A percentile compares a stretch with the other conserved stretches of the same genome.
Conservation (phyloP, 2,113 vertebrate genomes). For the Urocolius indicus region DNA sequence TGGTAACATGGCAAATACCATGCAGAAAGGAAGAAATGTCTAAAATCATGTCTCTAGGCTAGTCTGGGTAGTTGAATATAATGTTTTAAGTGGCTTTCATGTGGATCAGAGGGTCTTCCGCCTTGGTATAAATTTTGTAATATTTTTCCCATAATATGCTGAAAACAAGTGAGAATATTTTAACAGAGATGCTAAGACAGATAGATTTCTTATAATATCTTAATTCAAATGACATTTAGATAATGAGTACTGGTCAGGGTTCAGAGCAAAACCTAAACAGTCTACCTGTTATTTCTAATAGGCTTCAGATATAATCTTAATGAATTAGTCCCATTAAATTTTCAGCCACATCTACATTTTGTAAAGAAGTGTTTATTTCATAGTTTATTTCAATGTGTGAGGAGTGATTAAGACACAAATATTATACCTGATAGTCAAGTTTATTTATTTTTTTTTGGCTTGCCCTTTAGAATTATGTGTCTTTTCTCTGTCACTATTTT, state of each 20-base stretch:
- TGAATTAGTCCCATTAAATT: not conserved
- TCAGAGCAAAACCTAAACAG: not conserved
- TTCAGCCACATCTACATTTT: not conserved
- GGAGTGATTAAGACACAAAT: not conserved
- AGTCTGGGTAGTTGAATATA: not conserved
- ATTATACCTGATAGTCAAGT: not conserved
- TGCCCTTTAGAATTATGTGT: not conserved
- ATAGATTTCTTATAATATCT: not conserved
- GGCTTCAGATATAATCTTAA: not conserved
- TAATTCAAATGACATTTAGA: not conserved
- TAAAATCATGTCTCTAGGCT: not conserved
- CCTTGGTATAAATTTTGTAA: not conserved
- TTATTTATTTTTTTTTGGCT: not conserved
- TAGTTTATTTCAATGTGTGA: not conserved
- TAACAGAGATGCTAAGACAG: not conserved
- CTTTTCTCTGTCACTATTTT: not conserved
- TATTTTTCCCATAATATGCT: not conserved
- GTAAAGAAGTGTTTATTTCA: not conserved
- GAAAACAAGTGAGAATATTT: not conserved
- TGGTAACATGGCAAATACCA: not conserved
- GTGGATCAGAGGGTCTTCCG: not conserved
- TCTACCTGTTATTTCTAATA: not conserved
- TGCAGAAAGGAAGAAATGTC: not conserved
- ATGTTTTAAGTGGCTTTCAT: not conserved
- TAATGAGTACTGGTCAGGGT: not conserved